Conservation (phyloP, 2,888 invertebrate species). For the Hemistola chrysoprasaria region DNA sequence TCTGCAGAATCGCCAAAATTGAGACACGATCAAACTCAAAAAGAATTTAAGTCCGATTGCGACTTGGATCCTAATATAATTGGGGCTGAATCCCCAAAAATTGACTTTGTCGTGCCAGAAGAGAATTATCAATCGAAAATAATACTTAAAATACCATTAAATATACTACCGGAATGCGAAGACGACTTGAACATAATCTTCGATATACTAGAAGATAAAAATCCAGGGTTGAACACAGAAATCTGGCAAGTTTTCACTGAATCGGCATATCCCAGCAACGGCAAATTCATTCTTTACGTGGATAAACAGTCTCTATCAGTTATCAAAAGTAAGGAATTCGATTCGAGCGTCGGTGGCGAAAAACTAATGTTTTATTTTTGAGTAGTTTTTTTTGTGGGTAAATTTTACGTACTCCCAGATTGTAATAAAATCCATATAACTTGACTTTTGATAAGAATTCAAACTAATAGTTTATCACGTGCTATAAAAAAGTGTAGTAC, state of each 20-base stretch:
- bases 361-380: constrained; percentile 57
- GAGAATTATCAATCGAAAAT: constrained; percentile 46
- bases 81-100: constrained; percentile 32
- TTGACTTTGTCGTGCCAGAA: constrained; percentile 28
- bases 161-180: constrained; percentile 57
- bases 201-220: constrained; percentile 65
- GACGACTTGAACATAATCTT: constrained; percentile 65
- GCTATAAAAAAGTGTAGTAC: too few species aligned
- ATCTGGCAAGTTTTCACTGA: constrained; percentile 57
- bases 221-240: constrained; percentile 65
- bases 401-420: too few species aligned
- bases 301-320: constrained; percentile 58
- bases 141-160: constrained; percentile 53
- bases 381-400: constrained; percentile 4
- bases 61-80: constrained; percentile 37
- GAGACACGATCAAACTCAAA: constrained; percentile 20
- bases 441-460: too few species aligned
- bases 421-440: too few species aligned
- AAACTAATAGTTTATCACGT: too few species aligned
- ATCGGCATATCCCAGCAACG: constrained; percentile 46
- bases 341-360: constrained; percentile 57
- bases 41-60: constrained; percentile 7
- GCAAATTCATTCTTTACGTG: constrained; percentile 53
- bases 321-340: constrained; percentile 54
- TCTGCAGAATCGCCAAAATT: constrained; percentile 29